A percentile compares a stretch with the other conserved stretches of the same genome.
Conservation (phyloP, 2,797 vertebrate species). For the Takifugu ocellatus region DNA sequence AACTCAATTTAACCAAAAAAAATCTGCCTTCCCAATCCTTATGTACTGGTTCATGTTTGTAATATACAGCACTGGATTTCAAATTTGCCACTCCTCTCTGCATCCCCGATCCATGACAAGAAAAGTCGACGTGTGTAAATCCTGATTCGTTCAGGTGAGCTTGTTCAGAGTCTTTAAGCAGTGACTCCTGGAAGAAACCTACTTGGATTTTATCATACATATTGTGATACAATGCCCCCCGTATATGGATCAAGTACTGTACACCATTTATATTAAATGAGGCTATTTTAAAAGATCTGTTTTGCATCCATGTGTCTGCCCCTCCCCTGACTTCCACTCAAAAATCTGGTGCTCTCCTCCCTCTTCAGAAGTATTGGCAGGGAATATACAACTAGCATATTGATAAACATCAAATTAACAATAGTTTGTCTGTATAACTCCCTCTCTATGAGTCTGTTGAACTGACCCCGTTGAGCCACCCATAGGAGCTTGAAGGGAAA, state of each 20-base stretch:
- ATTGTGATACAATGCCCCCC: slow-evolving; percentile 12
- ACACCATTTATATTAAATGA: slow-evolving; percentile 20
- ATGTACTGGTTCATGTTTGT: slow-evolving; percentile 27
- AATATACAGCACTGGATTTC: slow-evolving; percentile 15
- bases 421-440: background rate
- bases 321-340: background rate
- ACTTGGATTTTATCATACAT: slow-evolving; percentile 32
- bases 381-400: background rate
- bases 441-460: background rate
- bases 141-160: slow-evolving; percentile 19
- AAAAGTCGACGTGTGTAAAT: slow-evolving; percentile 20
- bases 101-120: background rate
- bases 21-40: slow-evolving; percentile 30
- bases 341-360: background rate
- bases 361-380: background rate
- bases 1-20: slow-evolving; percentile 1
- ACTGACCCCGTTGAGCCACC: background rate
- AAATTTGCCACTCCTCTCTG: slow-evolving; percentile 18
- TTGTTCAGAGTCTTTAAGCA: slow-evolving; percentile 14
- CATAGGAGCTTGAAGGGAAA: background rate
- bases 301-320: background rate
- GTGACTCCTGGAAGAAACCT: slow-evolving; percentile 19
- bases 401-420: background rate
- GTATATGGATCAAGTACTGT: slow-evolving; percentile 18
- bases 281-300: background rate